Evolutionary conservation across 2,888 invertebrate species (phyloP).

Genomic region (Rutpela maculata): DNA sequence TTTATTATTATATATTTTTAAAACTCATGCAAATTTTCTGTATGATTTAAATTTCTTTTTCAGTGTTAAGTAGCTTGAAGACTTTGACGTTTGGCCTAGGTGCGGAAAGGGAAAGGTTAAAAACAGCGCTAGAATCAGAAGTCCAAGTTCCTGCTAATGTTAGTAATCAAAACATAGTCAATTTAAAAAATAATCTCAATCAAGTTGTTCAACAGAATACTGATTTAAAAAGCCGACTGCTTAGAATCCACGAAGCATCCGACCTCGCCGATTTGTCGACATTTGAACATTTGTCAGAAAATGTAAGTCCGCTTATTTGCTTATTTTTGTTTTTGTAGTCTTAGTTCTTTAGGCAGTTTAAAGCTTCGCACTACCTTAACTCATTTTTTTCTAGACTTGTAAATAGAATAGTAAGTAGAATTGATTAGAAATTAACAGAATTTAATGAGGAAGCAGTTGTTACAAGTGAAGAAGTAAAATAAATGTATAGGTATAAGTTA

Average conservation of each 20-base stretch:
- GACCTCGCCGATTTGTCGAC: conserved; percentile 79
- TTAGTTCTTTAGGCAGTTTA: neutral
- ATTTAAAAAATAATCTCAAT: conserved; percentile 78
- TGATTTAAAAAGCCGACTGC: conserved; percentile 80
- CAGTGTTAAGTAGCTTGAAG: conserved; percentile 75
- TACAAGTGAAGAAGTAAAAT: neutral
- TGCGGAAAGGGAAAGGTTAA: conserved; percentile 79
- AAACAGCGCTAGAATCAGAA: conserved; percentile 78
- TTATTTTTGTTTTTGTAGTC: neutral
- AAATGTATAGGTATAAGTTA: too few species aligned
- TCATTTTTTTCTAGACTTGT: neutral
- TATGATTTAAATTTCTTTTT: conserved; percentile 40
- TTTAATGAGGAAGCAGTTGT: neutral
- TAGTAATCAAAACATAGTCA: conserved; percentile 74
- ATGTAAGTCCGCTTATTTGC: conserved; percentile 68
- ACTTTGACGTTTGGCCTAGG: conserved; percentile 72
- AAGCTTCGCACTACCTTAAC: conserved; percentile 5
- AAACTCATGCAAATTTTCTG: neutral
- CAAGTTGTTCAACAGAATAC: conserved; percentile 85
- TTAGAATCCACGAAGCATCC: conserved; percentile 80
- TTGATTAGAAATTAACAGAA: neutral
- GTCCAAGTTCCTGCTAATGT: conserved; percentile 65
- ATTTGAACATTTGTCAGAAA: conserved; percentile 77
- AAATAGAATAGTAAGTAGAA: conserved; percentile 1
- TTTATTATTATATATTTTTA: neutral